Evolutionary conservation across 1,140 invertebrate species (phyloP).

Genomic region (Zeugodacus cucurbitae): DNA sequence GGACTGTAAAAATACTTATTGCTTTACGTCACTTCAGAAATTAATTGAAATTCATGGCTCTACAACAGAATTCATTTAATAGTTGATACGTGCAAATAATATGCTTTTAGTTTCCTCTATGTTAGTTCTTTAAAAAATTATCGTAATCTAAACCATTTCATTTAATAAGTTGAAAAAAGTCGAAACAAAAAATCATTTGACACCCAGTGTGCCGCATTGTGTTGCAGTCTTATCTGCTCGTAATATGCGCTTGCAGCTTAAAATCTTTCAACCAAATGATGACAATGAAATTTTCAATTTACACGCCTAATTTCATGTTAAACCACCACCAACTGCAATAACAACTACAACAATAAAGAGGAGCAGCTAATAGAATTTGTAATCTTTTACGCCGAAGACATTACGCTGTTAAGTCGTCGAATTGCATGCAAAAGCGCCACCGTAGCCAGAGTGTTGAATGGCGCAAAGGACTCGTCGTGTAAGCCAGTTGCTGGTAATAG

Average conservation of each 20-base stretch:
- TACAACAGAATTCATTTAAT: no score
- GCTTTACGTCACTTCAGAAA: no score
- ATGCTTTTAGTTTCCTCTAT: no score
- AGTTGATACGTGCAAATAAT: no score
- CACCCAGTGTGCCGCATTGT: no score
- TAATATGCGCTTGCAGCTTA: background rate
- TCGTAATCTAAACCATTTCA: no score
- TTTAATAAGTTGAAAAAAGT: no score
- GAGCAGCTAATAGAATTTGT: background rate
- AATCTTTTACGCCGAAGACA: background rate
- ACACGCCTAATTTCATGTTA: constrained; percentile 44
- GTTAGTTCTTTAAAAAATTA: no score
- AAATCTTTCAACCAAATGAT: background rate
- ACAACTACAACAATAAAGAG: background rate
- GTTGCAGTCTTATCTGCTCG: background rate
- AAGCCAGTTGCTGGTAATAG: background rate
- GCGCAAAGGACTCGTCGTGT: background rate
- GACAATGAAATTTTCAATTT: constrained; percentile 40
- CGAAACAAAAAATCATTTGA: no score
- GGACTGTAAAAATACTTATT: no score
- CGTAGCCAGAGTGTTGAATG: background rate
- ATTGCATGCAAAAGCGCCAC: background rate
- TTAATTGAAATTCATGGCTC: no score
- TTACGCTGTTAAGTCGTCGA: background rate
- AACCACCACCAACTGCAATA: background rate